phyloP scores from a whole-genome alignment of 2,888 invertebrate genomes.

The Pseudococcus jackbeardsleyi region DNA sequence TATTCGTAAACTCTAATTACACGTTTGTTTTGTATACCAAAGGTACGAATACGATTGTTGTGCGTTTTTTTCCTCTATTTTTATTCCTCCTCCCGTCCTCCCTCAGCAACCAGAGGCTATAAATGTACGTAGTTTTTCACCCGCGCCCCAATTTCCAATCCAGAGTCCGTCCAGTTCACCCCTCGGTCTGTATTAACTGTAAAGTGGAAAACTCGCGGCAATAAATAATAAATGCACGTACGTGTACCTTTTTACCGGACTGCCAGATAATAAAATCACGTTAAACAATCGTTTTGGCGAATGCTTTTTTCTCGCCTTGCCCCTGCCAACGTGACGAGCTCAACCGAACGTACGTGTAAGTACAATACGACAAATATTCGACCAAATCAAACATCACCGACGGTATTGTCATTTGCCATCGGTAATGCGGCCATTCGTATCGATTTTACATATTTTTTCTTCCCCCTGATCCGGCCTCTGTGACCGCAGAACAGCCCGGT shows the following conservation, averaged over 20 bases:
- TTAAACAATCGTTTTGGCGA: conserved; percentile 13
- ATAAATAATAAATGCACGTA: background rate
- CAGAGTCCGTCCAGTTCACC: background rate
- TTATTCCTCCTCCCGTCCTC: background rate
- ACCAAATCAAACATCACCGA: conserved; percentile 10
- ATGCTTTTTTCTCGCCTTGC: background rate
- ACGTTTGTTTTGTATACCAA: background rate
- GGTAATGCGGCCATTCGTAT: background rate
- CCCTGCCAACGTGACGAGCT: background rate
- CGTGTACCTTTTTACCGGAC: background rate
- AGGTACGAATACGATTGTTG: too few relatives aligned
- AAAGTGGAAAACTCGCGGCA: background rate
- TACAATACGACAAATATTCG: conserved; percentile 1
- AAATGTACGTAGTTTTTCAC: too few relatives aligned
- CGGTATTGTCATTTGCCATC: background rate
- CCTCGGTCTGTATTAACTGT: background rate
- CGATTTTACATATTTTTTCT: conserved; percentile 4
- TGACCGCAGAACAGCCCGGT: background rate
- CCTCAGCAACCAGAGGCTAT: too few relatives aligned
- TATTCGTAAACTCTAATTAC: background rate
- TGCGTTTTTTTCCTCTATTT: background rate
- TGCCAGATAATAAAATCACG: background rate
- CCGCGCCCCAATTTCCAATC: too few relatives aligned
- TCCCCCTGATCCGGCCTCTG: background rate
- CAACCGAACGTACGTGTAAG: background rate